Conservation (phyloP, 92 coral and sea anemone genomes). For the Meandrina meandrites region DNA sequence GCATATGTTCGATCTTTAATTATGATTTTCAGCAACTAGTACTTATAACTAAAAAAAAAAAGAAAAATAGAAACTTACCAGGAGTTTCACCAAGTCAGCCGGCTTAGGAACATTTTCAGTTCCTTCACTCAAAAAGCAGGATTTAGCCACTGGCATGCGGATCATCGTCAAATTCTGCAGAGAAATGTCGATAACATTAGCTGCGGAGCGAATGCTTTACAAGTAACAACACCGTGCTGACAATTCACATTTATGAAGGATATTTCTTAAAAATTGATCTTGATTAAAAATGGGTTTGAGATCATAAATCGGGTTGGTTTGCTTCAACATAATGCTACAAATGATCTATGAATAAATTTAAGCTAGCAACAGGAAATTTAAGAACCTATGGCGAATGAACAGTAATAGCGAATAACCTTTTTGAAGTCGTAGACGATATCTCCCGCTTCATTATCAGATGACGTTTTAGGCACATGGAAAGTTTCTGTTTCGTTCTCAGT, state of each 20-base stretch:
- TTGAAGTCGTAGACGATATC: not conserved
- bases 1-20: no score
- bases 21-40: not conserved
- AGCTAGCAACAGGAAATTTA: no score
- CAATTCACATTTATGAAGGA: no score
- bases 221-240: no score
- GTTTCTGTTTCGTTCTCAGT: not conserved
- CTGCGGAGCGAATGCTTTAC: no score
- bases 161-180: not conserved
- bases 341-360: no score
- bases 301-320: no score
- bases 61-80: not conserved
- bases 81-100: not conserved
- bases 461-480: conserved; percentile 2
- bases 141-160: not conserved
- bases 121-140: not conserved
- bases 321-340: no score
- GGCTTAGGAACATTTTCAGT: not conserved
- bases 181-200: not conserved
- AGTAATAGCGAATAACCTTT: not conserved
- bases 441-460: not conserved
- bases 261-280: no score
- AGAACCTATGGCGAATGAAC: no score
- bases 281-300: no score
- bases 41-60: no score